phyloP scores from a whole-genome alignment of 1,140 invertebrate species.

The Drosophila kepulauana region DNA sequence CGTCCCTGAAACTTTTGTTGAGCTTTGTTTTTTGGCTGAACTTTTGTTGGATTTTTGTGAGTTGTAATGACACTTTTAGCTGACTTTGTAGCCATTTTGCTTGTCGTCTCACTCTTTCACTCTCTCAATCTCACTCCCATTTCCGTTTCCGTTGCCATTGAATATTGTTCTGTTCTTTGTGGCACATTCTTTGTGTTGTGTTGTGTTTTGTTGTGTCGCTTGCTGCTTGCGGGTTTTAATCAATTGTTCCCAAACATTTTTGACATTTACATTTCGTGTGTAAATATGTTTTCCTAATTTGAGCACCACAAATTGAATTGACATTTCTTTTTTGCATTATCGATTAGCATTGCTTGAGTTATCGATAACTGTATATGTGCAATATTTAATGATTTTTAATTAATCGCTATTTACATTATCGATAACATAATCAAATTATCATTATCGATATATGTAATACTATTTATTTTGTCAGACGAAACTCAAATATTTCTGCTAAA shows the following conservation, averaged over 20 bases:
- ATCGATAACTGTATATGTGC: no score
- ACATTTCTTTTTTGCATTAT: no score
- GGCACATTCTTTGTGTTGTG: slow-evolving; percentile 18
- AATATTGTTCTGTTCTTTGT: slow-evolving; percentile 29
- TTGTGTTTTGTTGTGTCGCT: slow-evolving; percentile 5
- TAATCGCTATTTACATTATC: no score
- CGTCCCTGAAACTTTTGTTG: slow-evolving; percentile 75
- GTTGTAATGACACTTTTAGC: slow-evolving; percentile 82
- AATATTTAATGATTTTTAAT: no score
- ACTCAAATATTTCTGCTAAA: no score
- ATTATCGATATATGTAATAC: no score
- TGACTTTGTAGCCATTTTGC: slow-evolving; percentile 79
- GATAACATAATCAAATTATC: no score
- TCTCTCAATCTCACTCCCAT: slow-evolving; percentile 21
- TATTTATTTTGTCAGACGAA: no score
- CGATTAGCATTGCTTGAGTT: no score
- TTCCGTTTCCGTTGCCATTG: slow-evolving; percentile 69
- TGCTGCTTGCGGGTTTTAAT: slow-evolving; percentile 69
- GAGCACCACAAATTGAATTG: no score
- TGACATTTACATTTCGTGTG: slow-evolving; percentile 6
- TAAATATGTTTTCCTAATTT: no score
- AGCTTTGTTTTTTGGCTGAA: slow-evolving; percentile 49
- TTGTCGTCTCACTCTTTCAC: background rate
- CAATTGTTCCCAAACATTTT: slow-evolving; percentile 66
- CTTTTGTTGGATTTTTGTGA: slow-evolving; percentile 63